A percentile compares a stretch with the other conserved stretches of the same genome.
Conservation (phyloP, 2,797 vertebrate species). For the Todus mexicanus region DNA sequence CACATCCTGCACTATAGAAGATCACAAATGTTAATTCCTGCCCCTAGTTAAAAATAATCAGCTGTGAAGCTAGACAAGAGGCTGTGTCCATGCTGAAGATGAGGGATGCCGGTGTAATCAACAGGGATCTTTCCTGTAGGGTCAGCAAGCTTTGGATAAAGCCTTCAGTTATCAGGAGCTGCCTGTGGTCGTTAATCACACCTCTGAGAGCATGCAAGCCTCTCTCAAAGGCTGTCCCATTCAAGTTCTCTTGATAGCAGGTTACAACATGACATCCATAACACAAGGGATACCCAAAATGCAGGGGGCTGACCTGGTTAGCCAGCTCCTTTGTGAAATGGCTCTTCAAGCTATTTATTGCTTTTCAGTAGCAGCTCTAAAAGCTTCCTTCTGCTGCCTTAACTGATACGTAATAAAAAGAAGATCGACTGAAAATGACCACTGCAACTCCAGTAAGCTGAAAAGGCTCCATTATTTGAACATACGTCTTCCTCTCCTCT, state of each 20-base stretch:
- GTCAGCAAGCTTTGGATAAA: neutral
- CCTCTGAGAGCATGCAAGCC: neutral
- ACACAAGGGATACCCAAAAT: neutral
- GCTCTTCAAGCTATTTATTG: neutral
- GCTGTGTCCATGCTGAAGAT: neutral
- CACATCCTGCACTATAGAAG: neutral
- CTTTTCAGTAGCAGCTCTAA: neutral
- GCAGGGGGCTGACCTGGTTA: neutral
- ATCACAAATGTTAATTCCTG: neutral
- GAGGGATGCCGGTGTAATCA: neutral
- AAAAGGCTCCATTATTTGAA: neutral
- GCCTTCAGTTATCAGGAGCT: neutral
- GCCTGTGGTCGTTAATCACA: accelerated
- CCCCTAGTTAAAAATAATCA: neutral
- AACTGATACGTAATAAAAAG: neutral
- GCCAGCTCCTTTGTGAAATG: neutral
- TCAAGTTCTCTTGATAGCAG: neutral
- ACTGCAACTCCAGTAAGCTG: neutral
- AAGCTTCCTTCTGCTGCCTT: neutral
- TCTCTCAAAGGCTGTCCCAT: neutral
- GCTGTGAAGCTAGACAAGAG: neutral
- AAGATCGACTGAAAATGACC: neutral
- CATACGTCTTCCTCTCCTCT: neutral
- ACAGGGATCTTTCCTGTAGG: neutral
- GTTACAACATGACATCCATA: neutral